phyloP scores from a whole-genome alignment of 1,140 invertebrate species.

The Solenopsis invicta region DNA sequence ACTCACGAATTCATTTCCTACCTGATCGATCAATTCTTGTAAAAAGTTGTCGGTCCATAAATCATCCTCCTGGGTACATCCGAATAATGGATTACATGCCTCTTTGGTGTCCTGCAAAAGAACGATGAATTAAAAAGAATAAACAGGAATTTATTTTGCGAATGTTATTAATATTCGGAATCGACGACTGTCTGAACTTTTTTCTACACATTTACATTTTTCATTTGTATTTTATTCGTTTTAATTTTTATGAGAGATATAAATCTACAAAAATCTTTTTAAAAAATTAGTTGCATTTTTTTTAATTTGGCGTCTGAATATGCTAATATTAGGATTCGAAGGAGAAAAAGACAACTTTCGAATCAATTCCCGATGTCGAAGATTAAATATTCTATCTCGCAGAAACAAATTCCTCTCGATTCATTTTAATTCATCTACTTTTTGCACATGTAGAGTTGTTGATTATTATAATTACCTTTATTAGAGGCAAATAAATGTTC shows the following conservation, averaged over 20 bases:
- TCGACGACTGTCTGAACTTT: background rate
- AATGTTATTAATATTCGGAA: constrained; percentile 5
- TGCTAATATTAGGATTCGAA: background rate
- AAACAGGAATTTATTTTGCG: constrained; percentile 13
- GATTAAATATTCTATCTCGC: background rate
- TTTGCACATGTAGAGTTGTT: background rate
- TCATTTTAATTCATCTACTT: constrained; percentile 50
- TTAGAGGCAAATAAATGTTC: constrained; percentile 70
- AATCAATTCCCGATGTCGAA: background rate
- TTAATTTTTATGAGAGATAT: background rate
- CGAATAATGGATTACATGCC: background rate
- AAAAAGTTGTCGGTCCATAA: constrained; percentile 89
- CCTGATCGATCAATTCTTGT: constrained; percentile 90
- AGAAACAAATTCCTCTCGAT: constrained; percentile 21
- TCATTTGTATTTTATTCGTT: background rate
- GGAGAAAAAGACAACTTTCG: background rate
- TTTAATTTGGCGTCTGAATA: background rate
- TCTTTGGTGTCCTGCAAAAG: constrained; percentile 9
- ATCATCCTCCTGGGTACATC: constrained; percentile 76
- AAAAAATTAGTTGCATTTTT: background rate
- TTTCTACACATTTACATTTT: background rate
- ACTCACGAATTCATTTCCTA: constrained; percentile 90
- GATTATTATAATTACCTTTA: constrained; percentile 75
- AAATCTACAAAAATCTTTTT: background rate
- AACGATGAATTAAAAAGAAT: background rate